These are phyloP conservation scores for Harpalus rubripes DNA, from an alignment of 2,888 invertebrate species.

Conservation along the genomic window DNA sequence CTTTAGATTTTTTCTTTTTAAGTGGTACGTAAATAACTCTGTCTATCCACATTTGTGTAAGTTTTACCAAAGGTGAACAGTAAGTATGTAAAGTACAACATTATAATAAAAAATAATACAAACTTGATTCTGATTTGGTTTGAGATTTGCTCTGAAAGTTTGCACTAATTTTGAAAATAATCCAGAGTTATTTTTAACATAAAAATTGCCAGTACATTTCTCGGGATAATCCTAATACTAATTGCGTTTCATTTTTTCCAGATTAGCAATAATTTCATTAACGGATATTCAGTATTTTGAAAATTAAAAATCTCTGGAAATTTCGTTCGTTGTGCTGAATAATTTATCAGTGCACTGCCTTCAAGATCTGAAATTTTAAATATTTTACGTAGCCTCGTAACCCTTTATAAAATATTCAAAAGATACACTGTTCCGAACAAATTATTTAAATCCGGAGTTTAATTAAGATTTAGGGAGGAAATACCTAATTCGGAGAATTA, in stretches of 20 bases:
- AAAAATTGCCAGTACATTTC: not conserved
- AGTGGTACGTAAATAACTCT: no score
- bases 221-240: conserved; percentile 15
- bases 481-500: not conserved
- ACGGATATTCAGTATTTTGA: conserved; percentile 1
- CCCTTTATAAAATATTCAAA: conserved; percentile 54
- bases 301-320: conserved; percentile 47
- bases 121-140: not conserved
- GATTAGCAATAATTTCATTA: conserved; percentile 34
- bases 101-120: not conserved
- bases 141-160: not conserved
- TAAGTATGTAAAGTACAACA: no score
- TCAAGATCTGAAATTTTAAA: conserved; percentile 24
- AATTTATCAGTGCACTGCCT: conserved; percentile 21
- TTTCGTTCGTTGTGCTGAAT: not conserved
- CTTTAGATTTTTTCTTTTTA: no score
- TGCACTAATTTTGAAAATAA: not conserved
- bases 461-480: conserved; percentile 60
- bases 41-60: no score
- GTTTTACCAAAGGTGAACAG: no score
- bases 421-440: conserved; percentile 42
- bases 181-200: not conserved
- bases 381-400: conserved; percentile 20
- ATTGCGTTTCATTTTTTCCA: conserved; percentile 30
- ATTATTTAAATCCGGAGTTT: conserved; percentile 61